These are phyloP conservation scores for Gulo gulo DNA, from an alignment of 2,113 vertebrate species.

Conservation along the genomic window DNA sequence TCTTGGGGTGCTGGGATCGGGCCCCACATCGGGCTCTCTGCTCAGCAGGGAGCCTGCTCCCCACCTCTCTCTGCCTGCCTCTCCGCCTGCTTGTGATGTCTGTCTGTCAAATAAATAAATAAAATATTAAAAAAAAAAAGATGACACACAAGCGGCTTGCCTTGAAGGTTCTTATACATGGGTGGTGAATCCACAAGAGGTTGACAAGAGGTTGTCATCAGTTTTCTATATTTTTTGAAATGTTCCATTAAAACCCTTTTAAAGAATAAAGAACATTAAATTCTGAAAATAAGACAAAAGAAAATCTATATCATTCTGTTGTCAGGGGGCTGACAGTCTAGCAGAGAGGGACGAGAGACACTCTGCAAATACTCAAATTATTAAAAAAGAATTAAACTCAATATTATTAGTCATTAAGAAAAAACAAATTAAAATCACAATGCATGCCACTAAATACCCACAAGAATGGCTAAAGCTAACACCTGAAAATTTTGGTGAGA, in stretches of 20 bases:
- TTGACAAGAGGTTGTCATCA: background rate
- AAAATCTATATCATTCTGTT: background rate
- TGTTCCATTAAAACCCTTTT: background rate
- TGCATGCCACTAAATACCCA: background rate
- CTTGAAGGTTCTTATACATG: background rate
- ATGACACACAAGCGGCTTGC: background rate
- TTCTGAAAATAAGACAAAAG: background rate
- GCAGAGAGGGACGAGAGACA: background rate
- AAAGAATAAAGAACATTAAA: background rate
- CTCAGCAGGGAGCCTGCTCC: too few species aligned
- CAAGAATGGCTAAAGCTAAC: background rate
- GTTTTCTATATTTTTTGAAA: background rate
- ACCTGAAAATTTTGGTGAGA: background rate
- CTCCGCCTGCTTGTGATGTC: too few species aligned
- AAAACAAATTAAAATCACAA: background rate
- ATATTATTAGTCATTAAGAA: background rate
- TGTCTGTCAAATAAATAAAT: too few species aligned
- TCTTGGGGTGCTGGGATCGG: too few species aligned
- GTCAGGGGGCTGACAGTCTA: background rate
- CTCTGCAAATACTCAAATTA: background rate
- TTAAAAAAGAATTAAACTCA: background rate
- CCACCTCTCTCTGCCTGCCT: too few species aligned
- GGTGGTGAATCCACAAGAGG: background rate
- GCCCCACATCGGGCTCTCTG: too few species aligned
- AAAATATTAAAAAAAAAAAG: background rate